Conservation (phyloP, 2,113 vertebrate genomes). For the Onychostoma macrolepis region DNA sequence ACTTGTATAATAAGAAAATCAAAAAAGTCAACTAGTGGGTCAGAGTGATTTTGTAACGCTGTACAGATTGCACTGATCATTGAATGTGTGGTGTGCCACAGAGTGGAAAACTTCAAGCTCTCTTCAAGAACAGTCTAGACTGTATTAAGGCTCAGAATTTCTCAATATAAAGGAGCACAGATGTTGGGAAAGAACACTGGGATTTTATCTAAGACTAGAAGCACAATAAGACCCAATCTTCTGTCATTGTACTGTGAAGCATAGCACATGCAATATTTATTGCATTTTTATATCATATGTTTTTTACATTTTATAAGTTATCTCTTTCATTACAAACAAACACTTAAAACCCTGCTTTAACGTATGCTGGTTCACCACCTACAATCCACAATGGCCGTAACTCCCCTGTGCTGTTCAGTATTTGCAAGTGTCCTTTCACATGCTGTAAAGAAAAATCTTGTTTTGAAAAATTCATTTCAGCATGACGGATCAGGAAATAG, state of each 20-base stretch:
- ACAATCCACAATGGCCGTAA: conserved; percentile 29
- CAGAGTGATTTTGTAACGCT: background rate
- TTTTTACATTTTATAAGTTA: conserved; percentile 28
- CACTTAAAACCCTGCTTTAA: conserved; percentile 42
- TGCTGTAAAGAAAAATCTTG: conserved; percentile 30
- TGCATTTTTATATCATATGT: conserved; percentile 71
- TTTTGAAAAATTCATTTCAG: conserved; percentile 38
- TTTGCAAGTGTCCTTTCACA: conserved; percentile 41
- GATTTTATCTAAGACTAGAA: conserved; percentile 37
- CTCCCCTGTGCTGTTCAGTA: conserved; percentile 48
- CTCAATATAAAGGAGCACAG: conserved; percentile 24
- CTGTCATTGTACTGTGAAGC: conserved; percentile 46
- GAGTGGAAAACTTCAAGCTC: conserved; percentile 1
- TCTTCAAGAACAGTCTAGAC: conserved; percentile 26
- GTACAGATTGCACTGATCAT: conserved; percentile 19
- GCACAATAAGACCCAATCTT: conserved; percentile 38
- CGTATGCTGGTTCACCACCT: conserved; percentile 22
- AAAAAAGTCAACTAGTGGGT: background rate
- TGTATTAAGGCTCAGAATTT: conserved; percentile 45
- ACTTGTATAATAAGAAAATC: background rate
- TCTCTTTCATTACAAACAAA: conserved; percentile 54
- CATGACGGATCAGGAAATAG: conserved; percentile 45
- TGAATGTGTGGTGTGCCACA: background rate
- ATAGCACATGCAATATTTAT: conserved; percentile 79
- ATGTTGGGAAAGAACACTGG: conserved; percentile 23